Evolutionary conservation across 2,113 vertebrate species (phyloP).

Genomic region (Atrichornis clamosus): DNA sequence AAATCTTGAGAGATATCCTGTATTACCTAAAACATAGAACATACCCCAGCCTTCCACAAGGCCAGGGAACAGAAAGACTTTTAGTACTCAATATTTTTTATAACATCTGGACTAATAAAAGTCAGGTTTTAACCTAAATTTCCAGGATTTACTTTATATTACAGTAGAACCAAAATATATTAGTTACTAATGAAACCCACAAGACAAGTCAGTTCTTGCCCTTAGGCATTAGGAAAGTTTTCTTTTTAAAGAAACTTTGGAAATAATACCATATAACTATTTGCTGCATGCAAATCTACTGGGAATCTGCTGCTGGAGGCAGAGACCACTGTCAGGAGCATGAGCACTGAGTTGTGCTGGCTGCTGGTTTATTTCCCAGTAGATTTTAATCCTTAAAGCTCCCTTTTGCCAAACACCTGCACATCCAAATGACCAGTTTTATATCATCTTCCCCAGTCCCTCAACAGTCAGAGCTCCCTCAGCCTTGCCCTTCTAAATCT

Average conservation of each 20-base stretch:
- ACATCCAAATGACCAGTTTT: neutral
- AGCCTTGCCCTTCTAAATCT: neutral
- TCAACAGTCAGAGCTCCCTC: neutral
- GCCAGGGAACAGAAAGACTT: neutral
- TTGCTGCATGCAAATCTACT: neutral
- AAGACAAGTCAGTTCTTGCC: neutral
- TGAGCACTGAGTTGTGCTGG: neutral
- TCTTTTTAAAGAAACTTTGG: neutral
- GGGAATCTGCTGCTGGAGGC: neutral
- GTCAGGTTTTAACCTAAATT: neutral
- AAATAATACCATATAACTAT: neutral
- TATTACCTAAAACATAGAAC: neutral
- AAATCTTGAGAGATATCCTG: neutral
- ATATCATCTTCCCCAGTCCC: neutral
- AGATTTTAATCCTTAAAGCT: slow-evolving; percentile 2
- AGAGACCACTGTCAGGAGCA: neutral
- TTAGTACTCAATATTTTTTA: neutral
- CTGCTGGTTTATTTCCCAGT: slow-evolving; percentile 1
- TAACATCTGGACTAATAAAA: neutral
- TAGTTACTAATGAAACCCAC: neutral
- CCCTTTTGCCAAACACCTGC: neutral
- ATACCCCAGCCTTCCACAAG: neutral
- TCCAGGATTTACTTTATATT: neutral
- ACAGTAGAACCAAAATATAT: neutral
- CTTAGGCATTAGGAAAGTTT: neutral